These are phyloP conservation scores for Embiotoca jacksoni DNA, from an alignment of 2,113 vertebrate genomes.

Conservation along the genomic window DNA sequence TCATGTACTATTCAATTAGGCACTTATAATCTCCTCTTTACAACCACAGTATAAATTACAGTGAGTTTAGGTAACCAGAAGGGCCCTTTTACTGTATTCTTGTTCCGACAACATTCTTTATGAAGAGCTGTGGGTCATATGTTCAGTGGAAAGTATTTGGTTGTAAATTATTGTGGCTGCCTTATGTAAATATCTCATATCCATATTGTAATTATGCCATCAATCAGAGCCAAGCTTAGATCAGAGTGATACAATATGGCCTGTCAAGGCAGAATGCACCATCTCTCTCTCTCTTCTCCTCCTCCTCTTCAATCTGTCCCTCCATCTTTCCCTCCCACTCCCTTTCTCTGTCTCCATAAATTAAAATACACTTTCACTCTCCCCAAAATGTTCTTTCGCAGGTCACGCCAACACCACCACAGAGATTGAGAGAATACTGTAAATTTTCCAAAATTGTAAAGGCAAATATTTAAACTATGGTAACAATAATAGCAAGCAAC, in stretches of 20 bases:
- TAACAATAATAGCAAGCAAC: no score
- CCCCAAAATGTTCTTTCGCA: background rate
- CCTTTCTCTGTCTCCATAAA: slow-evolving; percentile 5
- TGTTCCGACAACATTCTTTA: slow-evolving; percentile 20
- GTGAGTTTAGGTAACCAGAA: slow-evolving; percentile 14
- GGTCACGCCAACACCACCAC: background rate
- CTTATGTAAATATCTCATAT: slow-evolving; percentile 72
- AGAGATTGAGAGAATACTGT: background rate
- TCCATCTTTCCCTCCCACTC: slow-evolving; percentile 23
- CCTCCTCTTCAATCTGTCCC: slow-evolving; percentile 27
- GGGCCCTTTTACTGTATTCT: background rate
- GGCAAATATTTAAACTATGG: no score
- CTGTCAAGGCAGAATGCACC: slow-evolving; percentile 54
- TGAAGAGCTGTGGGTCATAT: slow-evolving; percentile 33
- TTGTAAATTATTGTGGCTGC: slow-evolving; percentile 45
- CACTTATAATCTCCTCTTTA: background rate
- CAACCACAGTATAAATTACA: background rate
- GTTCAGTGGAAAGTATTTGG: slow-evolving; percentile 43
- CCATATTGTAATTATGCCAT: slow-evolving; percentile 73
- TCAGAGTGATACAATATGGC: slow-evolving; percentile 58
- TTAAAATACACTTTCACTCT: background rate
- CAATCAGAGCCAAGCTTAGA: slow-evolving; percentile 67
- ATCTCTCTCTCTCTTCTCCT: background rate
- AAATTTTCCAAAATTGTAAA: background rate
- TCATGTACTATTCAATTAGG: background rate